Conservation (phyloP, 2,888 invertebrate genomes). For the Protonemura montana region DNA sequence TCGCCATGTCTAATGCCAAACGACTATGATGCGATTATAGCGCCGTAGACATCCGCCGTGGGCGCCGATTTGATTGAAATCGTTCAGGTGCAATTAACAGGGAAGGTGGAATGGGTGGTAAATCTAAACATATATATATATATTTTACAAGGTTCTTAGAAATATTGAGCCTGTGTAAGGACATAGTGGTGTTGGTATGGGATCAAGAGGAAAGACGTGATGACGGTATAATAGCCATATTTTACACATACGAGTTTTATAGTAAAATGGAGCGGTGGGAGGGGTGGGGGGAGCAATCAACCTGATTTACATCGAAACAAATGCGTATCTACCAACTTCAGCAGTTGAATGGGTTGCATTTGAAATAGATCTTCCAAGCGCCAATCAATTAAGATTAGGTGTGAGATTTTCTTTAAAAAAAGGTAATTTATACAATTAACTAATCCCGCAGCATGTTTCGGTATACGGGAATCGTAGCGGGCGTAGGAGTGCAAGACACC, state of each 20-base stretch:
- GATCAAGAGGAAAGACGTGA: neutral
- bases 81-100: slow-evolving; percentile 19
- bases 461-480: no score
- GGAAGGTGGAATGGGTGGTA: neutral
- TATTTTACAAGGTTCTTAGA: neutral
- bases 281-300: neutral
- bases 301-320: neutral
- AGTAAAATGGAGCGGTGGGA: no score
- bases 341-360: neutral
- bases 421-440: neutral
- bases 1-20: neutral
- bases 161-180: neutral
- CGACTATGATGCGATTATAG: slow-evolving; percentile 9
- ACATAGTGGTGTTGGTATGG: no score
- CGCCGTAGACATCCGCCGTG: neutral
- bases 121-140: neutral
- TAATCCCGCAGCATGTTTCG: neutral
- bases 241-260: no score
- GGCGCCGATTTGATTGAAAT: slow-evolving; percentile 26
- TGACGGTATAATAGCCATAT: neutral
- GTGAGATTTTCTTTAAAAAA: neutral
- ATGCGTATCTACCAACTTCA: neutral
- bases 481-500: neutral
- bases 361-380: neutral
- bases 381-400: slow-evolving; percentile 9